Evolutionary conservation across 2,888 invertebrate genomes (phyloP).

Genomic region (Trichopoda pennipes): DNA sequence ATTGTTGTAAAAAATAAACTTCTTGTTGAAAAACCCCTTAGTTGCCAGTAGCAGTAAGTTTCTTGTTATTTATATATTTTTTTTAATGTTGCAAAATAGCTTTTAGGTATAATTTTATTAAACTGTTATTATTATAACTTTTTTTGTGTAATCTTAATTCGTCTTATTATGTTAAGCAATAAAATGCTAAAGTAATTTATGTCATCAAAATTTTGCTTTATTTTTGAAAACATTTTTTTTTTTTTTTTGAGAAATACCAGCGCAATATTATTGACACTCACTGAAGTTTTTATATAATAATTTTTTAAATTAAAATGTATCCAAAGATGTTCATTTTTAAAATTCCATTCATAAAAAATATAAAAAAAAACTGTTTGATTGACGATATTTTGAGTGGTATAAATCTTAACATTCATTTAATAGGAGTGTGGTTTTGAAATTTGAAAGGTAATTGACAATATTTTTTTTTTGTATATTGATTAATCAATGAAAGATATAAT

Average conservation of each 20-base stretch:
- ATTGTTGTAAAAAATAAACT: too few species aligned
- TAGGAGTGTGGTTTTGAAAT: background rate
- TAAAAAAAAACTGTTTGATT: too few species aligned
- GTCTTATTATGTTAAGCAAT: background rate
- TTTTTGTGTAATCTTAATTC: background rate
- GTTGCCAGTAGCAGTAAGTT: background rate
- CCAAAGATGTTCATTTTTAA: slow-evolving; percentile 26
- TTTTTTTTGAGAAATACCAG: background rate
- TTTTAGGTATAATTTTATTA: slow-evolving; percentile 6
- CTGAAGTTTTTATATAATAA: background rate
- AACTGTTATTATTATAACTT: background rate
- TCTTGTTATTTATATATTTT: background rate
- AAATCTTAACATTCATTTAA: background rate
- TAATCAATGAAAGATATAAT: too few species aligned
- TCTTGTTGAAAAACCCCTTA: too few species aligned
- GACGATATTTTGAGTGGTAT: background rate
- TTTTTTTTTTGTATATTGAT: too few species aligned
- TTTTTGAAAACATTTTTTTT: slow-evolving; percentile 12
- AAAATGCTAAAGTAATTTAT: too few species aligned
- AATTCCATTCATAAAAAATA: background rate
- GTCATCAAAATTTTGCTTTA: too few species aligned
- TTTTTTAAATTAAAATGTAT: slow-evolving; percentile 17
- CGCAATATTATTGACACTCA: background rate
- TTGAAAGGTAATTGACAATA: background rate
- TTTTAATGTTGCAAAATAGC: slow-evolving; percentile 33